Percentiles rank a stretch among this genome's conserved stretches.
Evolutionary conservation across 2,888 invertebrate species (phyloP).

Genomic region (Conomelus anceps): DNA sequence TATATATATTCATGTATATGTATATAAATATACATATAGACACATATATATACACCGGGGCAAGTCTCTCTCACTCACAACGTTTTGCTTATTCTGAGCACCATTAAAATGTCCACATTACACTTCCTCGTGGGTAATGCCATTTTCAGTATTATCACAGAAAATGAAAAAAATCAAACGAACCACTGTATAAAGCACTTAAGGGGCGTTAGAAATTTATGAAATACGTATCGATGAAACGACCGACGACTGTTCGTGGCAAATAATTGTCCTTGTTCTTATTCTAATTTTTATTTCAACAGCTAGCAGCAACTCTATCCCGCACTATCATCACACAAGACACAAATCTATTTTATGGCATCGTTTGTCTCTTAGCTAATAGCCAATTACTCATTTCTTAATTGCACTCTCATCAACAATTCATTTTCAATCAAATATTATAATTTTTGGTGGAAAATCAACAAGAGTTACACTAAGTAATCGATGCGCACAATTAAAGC

Average conservation of each 20-base stretch:
- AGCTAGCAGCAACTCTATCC: constrained; percentile 23
- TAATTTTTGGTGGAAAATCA: no score
- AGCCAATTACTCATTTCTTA: no score
- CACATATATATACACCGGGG: constrained; percentile 24
- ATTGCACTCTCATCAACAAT: neutral
- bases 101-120: constrained; percentile 34
- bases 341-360: neutral
- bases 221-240: constrained; percentile 3
- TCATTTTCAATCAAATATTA: neutral
- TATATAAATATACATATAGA: neutral
- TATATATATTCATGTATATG: neutral
- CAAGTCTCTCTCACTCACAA: constrained; percentile 4
- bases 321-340: neutral
- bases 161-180: constrained; percentile 35
- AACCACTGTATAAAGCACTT: constrained; percentile 39
- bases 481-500: no score
- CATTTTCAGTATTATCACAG: constrained; percentile 37
- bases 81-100: constrained; percentile 34
- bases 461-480: no score
- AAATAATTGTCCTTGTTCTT: neutral
- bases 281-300: constrained; percentile 1
- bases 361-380: neutral
- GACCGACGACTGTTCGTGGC: neutral
- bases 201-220: constrained; percentile 37
- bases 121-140: constrained; percentile 26